A percentile compares a stretch with the other conserved stretches of the same genome.
Conservation (phyloP, 2,797 vertebrate species). For the Protosalanx chinensis region DNA sequence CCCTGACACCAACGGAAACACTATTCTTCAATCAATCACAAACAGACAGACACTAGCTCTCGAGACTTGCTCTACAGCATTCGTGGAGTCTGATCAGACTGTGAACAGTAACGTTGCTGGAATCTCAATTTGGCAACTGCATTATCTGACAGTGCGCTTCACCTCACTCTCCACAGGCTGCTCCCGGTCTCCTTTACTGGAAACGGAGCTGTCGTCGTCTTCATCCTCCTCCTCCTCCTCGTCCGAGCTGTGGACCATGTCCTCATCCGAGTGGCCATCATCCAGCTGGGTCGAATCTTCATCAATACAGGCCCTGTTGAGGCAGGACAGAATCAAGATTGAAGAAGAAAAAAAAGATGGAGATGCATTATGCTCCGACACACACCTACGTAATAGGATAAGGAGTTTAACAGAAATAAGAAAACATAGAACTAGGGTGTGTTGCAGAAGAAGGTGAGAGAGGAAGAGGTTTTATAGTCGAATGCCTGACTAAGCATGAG, state of each 20-base stretch:
- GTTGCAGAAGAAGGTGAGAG: conserved; percentile 5
- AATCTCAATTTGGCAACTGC: neutral
- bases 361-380: neutral
- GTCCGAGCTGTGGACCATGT: conserved; percentile 78
- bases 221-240: conserved; percentile 83
- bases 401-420: conserved; percentile 1
- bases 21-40: neutral
- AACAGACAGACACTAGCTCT: neutral
- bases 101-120: neutral
- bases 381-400: neutral
- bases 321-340: conserved; percentile 23
- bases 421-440: neutral
- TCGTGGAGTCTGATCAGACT: neutral
- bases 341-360: neutral
- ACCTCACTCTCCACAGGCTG: conserved; percentile 75
- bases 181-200: conserved; percentile 84
- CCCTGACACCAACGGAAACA: conserved; percentile 57
- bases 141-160: conserved; percentile 34
- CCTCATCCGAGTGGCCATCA: conserved; percentile 78
- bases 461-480: conserved; percentile 15
- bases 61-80: neutral
- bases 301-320: conserved; percentile 60
- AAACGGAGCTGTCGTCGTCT: conserved; percentile 80
- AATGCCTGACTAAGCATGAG: conserved; percentile 16
- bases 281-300: conserved; percentile 52